Evolutionary conservation across 2,888 invertebrate species (phyloP), one percentile per base, ranked within the genome.

Genomic region (Epinotia nisella): DNA sequence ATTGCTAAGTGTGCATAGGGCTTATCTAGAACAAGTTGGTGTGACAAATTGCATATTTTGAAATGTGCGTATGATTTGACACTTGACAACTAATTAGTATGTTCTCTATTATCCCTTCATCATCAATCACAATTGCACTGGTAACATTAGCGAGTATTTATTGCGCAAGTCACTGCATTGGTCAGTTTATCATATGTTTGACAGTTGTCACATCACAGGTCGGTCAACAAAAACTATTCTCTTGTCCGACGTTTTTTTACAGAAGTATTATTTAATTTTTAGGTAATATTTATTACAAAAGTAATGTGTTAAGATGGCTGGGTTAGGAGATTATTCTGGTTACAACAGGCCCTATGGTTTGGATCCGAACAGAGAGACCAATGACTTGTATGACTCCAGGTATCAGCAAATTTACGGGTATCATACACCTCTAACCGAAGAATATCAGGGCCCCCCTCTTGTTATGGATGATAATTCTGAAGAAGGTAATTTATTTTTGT

Each of bases 321-420:
- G 94, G 70, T 92, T 94, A 82, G 89, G 91, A 75, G 93, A 93
- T 79, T 89, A 89, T 78, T 84, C 88, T 67, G 87, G 88, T 71
- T 93, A 90, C 76, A 92, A 92, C 75, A 87, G 93, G 75, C 93
- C 93, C 1, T 93, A 81, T 80, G 91, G 92, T 59, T 79, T 93
- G 71, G 93, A 93, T 83, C 91, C 89, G 9, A 90, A 92, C 78
- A 87, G 87, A 77, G 93, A 93, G 84, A 87, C 89, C 1, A 92
- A 88, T 78, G 93, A 94, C 78, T 83, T 93, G 70, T 92, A 93
- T 75, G 93, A 93, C 84, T 90, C 92, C 65, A 90, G 94, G 58
- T 94, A 92, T 81, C 92, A 93, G 82, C 93, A 94, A 79, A 93
- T 93, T 70, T 93, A 93, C 82, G 93, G 93, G 13, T 92, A 93